These are phyloP conservation scores for Rhaphigaster nebulosa DNA, from an alignment of 2,888 invertebrate species.

Conservation along the genomic window DNA sequence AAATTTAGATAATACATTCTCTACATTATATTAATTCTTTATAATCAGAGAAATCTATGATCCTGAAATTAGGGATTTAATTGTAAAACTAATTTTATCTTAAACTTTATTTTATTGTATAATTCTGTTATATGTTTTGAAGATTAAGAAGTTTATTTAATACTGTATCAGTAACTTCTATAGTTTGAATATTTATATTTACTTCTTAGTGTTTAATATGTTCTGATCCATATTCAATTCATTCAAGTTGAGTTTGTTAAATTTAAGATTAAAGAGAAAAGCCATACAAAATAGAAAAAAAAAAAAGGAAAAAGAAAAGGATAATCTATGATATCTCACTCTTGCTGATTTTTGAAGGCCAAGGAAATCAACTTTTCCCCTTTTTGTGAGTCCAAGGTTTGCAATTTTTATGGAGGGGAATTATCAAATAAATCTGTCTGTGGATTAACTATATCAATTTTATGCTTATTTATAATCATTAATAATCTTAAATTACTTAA, in stretches of 20 bases:
- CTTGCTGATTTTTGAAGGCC: conserved; percentile 3
- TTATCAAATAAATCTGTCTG: background rate
- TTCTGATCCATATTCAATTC: background rate
- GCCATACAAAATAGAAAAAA: background rate
- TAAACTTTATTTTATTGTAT: background rate
- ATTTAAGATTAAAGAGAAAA: background rate
- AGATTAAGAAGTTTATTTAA: background rate
- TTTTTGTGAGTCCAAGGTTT: background rate
- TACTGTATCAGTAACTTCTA: background rate
- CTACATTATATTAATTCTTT: background rate
- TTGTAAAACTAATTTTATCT: background rate
- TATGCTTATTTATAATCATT: background rate
- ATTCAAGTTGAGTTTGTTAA: background rate
- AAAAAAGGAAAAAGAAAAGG: background rate
- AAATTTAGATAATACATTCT: too few relatives aligned
- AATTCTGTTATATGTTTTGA: background rate
- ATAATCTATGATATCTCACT: background rate
- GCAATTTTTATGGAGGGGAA: background rate
- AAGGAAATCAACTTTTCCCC: background rate
- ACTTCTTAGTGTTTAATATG: too few relatives aligned
- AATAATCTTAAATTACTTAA: background rate
- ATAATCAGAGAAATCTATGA: background rate
- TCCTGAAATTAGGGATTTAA: background rate
- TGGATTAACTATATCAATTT: background rate
- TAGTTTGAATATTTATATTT: too few relatives aligned